Evolutionary conservation across 2,888 invertebrate genomes (phyloP), one percentile per base, ranked within the genome.

Genomic region (Dasysyrphus albostriatus): DNA sequence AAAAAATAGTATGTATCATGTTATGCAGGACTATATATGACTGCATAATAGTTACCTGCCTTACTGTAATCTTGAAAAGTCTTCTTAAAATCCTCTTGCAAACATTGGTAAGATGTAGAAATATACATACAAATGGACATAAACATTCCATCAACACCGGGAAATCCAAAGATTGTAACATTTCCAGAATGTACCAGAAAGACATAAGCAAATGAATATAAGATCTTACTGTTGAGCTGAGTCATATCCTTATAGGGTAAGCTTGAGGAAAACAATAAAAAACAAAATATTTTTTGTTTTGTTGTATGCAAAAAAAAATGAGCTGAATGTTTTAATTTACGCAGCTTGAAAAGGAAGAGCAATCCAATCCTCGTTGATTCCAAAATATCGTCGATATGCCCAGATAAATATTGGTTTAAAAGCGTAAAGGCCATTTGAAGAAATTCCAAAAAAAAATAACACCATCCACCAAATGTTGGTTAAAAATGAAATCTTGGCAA

Each of bases 171-270:
- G 0, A 77, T 47, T 24, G 77, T 69, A 7, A 77, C 77, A 5
- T 39, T 59, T 24, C 67, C 77, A 8, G 77, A 59, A 47, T 69
- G 56, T 0, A 29, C 58, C 39, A 69, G 5, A 24, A 49, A 37
- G 3, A 59, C 12, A 19, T 37, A 77, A 6, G 59, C 12, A 12
- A 77, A 1, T 16, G 59, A 32, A 6, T 77, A 77, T 1, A 77
- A 1, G 0, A 6, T 2, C 14, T 69, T 77, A 2, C 9, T 39
- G 7, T 58, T 19, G 12, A 77, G 8, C 16, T 69, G 77, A 19
- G 77, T 77, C 77, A 77, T 77, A 19, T 77, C 77, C 39, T 37
- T 7, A 32, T 77, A 77, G 0, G 77, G 77, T 7, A 77, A 39
- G 8, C 77, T 77, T 14, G 2, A 19, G 9, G 3, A 24, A 5